Percentiles rank a stretch among this genome's conserved stretches.
phyloP scores from a whole-genome alignment of 2,888 invertebrate species.

The Ischnura elegans region DNA sequence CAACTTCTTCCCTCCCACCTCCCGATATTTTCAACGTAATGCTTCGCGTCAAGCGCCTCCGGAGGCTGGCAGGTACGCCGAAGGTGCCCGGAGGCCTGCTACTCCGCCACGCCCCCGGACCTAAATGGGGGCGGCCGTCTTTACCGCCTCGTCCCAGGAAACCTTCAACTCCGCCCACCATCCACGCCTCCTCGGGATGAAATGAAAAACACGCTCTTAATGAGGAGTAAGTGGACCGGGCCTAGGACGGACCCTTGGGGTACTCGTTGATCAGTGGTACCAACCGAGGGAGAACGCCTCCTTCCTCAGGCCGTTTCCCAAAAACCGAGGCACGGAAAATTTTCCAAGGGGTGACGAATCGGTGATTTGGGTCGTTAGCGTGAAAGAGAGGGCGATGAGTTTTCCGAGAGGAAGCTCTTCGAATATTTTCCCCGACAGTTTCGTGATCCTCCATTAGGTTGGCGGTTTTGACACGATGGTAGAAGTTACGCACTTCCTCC shows the following conservation, averaged over 20 bases:
- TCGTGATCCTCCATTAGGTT: not conserved
- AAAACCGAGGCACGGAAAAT: not conserved
- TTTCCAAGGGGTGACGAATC: constrained; percentile 6
- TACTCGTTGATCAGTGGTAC: not conserved
- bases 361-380: constrained; percentile 7
- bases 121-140: not conserved
- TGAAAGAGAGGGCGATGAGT: not conserved
- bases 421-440: not conserved
- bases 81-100: not conserved
- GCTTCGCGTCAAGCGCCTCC: not conserved
- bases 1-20: not conserved
- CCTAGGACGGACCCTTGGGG: not conserved
- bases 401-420: not conserved
- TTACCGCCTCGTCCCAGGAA: not conserved
- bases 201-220: constrained; percentile 26
- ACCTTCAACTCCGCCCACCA: no score
- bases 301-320: no score
- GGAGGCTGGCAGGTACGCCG: not conserved
- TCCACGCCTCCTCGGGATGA: not conserved
- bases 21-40: not conserved
- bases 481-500: not conserved
- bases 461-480: no score
- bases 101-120: not conserved
- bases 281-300: not conserved
- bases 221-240: constrained; percentile 9